A percentile compares a stretch with the other conserved stretches of the same genome.
These are phyloP conservation scores for Mastomys coucha DNA, from an alignment of 2,113 vertebrate genomes.

Conservation along the genomic window DNA sequence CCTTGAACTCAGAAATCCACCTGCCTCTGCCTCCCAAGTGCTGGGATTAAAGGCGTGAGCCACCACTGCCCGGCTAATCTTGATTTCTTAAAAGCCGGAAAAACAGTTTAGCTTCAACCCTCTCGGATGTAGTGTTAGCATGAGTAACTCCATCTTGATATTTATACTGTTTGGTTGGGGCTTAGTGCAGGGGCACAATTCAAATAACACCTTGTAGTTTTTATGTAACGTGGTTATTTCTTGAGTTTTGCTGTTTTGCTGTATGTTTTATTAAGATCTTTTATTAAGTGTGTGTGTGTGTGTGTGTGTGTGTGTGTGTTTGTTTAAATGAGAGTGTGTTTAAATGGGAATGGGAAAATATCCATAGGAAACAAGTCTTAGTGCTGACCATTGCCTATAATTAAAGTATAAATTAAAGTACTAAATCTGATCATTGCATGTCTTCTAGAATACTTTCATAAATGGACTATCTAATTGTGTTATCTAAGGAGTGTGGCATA, in stretches of 20 bases:
- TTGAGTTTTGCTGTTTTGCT: not conserved
- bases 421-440: not conserved
- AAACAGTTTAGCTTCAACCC: not conserved
- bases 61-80: no score
- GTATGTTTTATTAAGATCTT: not conserved
- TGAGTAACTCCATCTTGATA: not conserved
- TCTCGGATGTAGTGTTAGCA: not conserved
- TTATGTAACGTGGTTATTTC: not conserved
- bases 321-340: not conserved
- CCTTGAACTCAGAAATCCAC: no score
- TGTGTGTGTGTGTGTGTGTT: not conserved
- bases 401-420: not conserved
- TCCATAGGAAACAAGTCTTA: not conserved
- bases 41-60: no score
- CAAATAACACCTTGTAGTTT: not conserved
- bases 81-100: not conserved
- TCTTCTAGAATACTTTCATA: not conserved
- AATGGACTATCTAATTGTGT: not conserved
- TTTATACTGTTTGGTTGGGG: not conserved
- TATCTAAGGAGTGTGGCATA: not conserved
- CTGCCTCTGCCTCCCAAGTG: no score
- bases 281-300: not conserved
- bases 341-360: not conserved
- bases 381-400: not conserved
- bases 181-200: not conserved